Evolutionary conservation across 2,888 invertebrate genomes (phyloP), one percentile per base, ranked within the genome.

Genomic region (Drosophila paramelanica): DNA sequence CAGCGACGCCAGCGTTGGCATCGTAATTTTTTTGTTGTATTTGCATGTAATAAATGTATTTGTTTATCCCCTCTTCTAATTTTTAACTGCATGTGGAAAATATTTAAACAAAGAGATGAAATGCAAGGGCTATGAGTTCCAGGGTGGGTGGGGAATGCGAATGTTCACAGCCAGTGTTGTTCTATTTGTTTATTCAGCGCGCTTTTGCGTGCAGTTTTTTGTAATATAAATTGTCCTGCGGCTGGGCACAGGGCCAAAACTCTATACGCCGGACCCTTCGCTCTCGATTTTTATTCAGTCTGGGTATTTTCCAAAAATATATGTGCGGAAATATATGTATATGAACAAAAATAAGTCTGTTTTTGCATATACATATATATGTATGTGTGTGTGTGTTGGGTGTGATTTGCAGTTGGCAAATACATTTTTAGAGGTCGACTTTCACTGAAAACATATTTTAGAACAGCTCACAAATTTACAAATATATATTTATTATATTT

Each of bases 31-130:
- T 76, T 73, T 85, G 82, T 68, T 79, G 86, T 88, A 79, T 85
- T 83, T 77, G 74, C 82, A 81, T 85, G 86, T 83, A 85, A 88
- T 83, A 83, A 85, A 83, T 83, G 83, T 83, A 83, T 83, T 83
- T 83, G 83, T 88, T 88, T 88, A 83, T 83, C 82, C 86, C 83
- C 65, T 20, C 68, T 67, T 69, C 83, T 88, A 83, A 83, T 83
- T 83, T 83, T 88, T 56, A 79, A 85, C 80, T 64, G 86, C 70
- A 85, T 81, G 71, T 64, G 55, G 67, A 67, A 86, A 77, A 81
- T 87, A 77, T 78, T 77, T 77, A 67, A 72, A 69, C 59, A 65
- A 62, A 45, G 46, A 42, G 49, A 33, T 64, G 45, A 66, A 59
- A 47, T 14, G n/a, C 36, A 14, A n/a, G 45, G 55, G 55, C 5